Base-by-base conservation (phyloP, 1,140 invertebrate genomes). In the Drosophila pallidifrons region DNA sequence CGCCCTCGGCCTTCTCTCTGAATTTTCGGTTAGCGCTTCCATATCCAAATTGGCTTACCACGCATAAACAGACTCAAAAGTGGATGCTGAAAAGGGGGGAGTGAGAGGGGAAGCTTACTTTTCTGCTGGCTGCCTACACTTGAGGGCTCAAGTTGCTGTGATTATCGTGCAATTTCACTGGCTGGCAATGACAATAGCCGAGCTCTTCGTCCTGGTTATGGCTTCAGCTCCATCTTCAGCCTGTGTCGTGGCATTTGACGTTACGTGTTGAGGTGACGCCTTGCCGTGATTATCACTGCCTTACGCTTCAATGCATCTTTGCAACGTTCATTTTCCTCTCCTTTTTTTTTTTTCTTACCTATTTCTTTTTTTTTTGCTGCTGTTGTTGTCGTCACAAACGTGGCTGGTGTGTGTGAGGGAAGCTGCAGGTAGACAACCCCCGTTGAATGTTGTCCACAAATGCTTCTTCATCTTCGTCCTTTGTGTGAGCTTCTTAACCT, bases 11-110 rank as follows among this genome's bases (percentile, higher is more conserved):
- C 65, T 49, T 74, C 74, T 74, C 74, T 64, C 51, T 49, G 51
- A 67, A 76, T 81, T 89, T 89, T 89, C 75, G 71, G 85, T 73
- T 79, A 88, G 57, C 71, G 74, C 45, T 75, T 69, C 49, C 80
- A 79, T 89, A 88, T 75, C 75, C 77, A 89, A 89, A 89, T 89
- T 89, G 85, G 85, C 85, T 89, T 89, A 85, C 75, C 85, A 89
- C 85, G 85, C 85, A 89, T 85, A 89, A 89, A 66, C 86, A 85
- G 81, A 80, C 64, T 54, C 64, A 58, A 63, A 59, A 60, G 16
- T 67, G 25, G 45, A 57, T 16, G 15, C 55, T 38, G 30, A 7
- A 47, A 4, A 28, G 3, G n/a, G 25, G 5, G 20, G 54, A 20
- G 54, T 5, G 16, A 11, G 41, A 8, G 20, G 20, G 11, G 38